Evolutionary conservation across 2,113 vertebrate species (phyloP).

Genomic region (Nymphicus hollandicus): DNA sequence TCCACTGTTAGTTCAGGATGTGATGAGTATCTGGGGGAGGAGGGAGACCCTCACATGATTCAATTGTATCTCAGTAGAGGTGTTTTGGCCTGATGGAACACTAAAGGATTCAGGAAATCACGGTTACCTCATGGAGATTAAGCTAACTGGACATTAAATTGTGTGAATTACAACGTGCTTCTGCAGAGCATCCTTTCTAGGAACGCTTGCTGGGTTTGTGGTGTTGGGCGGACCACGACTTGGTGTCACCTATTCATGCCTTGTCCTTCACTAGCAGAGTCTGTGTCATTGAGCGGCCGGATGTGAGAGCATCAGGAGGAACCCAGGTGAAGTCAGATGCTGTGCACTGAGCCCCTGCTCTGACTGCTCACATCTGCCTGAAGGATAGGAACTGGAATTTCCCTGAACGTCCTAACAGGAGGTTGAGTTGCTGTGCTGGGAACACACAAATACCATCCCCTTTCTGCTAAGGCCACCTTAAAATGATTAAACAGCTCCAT

Average conservation of each 20-base stretch:
- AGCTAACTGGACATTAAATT: background rate
- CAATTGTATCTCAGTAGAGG: background rate
- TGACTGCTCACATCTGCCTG: background rate
- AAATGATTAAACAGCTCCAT: background rate
- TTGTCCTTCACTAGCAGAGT: background rate
- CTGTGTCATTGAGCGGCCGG: background rate
- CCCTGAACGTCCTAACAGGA: background rate
- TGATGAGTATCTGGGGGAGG: background rate
- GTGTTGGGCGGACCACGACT: background rate
- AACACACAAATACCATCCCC: background rate
- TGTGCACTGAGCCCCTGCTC: background rate
- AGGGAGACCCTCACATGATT: background rate
- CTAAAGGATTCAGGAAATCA: background rate
- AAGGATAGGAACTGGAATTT: background rate
- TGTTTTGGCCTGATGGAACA: background rate
- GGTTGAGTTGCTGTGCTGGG: background rate
- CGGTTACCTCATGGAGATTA: background rate
- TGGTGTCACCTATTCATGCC: fast-evolving
- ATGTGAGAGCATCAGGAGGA: background rate
- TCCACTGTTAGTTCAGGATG: background rate
- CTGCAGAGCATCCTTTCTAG: background rate
- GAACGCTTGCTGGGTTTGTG: background rate
- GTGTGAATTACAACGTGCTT: background rate
- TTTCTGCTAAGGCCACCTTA: background rate
- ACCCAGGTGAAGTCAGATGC: too few species aligned